Conservation (phyloP, 2,113 vertebrate genomes). For the Anolis carolinensis region DNA sequence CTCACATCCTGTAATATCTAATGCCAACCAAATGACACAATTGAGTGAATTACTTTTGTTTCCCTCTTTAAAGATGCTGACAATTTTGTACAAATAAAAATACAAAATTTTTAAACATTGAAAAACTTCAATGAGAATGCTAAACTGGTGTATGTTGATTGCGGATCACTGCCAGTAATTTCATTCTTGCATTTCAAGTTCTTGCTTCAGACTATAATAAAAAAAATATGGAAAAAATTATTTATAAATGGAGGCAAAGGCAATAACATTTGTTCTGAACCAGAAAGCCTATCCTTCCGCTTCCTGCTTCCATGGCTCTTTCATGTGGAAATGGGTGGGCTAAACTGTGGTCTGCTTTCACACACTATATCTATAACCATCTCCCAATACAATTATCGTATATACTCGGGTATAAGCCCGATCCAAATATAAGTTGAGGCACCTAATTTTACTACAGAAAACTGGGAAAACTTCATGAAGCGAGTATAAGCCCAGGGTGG, state of each 20-base stretch:
- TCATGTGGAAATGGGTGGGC: not conserved
- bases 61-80: not conserved
- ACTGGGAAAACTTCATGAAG: no score
- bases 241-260: not conserved
- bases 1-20: not conserved
- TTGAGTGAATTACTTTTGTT: not conserved
- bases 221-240: not conserved
- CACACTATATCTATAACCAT: not conserved
- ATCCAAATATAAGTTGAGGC: no score
- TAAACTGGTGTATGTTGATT: no score
- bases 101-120: constrained; percentile 21
- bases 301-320: not conserved
- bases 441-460: no score
- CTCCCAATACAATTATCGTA: not conserved
- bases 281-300: not conserved
- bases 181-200: constrained; percentile 85
- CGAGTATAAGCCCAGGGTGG: no score
- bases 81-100: constrained; percentile 11
- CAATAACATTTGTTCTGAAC: not conserved
- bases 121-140: no score
- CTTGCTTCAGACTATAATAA: constrained; percentile 86
- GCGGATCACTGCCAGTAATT: not conserved
- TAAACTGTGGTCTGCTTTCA: not conserved
- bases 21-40: not conserved
- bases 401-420: no score